Conservation (phyloP, 1,140 invertebrate species). For the Goniozus legneri region DNA sequence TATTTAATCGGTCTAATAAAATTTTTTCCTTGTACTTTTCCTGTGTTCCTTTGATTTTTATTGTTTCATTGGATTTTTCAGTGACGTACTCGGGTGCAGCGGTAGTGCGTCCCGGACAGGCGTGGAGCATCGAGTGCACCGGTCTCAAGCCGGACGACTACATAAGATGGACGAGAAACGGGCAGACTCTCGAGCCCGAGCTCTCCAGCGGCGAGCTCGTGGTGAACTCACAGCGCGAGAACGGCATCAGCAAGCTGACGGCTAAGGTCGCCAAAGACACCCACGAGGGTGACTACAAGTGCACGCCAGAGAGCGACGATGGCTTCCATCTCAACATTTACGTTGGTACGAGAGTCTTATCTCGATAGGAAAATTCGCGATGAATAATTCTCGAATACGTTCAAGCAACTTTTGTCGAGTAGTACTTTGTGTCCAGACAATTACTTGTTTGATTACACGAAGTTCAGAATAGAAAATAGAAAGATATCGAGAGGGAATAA, state of each 20-base stretch:
- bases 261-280: constrained; percentile 27
- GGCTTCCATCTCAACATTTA: constrained; percentile 35
- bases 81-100: constrained; percentile 30
- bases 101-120: constrained; percentile 30
- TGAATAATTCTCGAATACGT: too few species aligned
- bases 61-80: constrained; percentile 1
- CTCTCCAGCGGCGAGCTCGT: constrained; percentile 32
- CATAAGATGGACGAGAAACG: constrained; percentile 46
- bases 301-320: constrained; percentile 26
- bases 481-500: too few species aligned
- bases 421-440: too few species aligned
- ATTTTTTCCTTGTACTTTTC: too few species aligned
- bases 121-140: constrained; percentile 41
- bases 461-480: too few species aligned
- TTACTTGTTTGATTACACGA: too few species aligned
- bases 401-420: too few species aligned
- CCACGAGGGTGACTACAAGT: constrained; percentile 46
- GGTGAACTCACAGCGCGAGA: constrained; percentile 22
- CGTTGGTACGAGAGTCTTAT: constrained; percentile 45
- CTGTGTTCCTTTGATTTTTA: not conserved
- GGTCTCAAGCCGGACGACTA: constrained; percentile 21
- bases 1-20: too few species aligned
- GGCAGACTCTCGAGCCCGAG: constrained; percentile 33
- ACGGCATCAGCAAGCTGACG: constrained; percentile 26
- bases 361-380: too few species aligned